Evolutionary conservation across 2,888 invertebrate genomes (phyloP), one percentile per base, ranked within the genome.

Genomic region (Phortica okadai): DNA sequence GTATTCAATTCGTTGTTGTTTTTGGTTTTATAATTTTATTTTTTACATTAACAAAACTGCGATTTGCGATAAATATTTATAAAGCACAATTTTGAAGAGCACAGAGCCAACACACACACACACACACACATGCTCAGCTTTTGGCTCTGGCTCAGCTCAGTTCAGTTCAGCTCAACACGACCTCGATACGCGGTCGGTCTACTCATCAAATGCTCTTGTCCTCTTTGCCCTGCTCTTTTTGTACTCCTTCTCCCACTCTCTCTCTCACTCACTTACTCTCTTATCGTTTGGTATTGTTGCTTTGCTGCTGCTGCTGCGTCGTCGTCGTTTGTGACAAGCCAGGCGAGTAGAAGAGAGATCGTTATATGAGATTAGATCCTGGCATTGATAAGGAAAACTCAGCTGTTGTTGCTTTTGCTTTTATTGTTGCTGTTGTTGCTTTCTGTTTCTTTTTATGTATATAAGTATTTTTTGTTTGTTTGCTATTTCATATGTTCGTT

Each of bases 301-400:
- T 33, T 33, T 33, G 33, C 45, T 25, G 59, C 21, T 33, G 33
- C 33, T 14, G 54, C 10, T 5, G 42, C 44, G 16, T 67, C 44
- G 16, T 42, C 44, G 25, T 62, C 62, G 62, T 6, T 21, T 62
- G 50, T 50, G 50, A 16, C 62, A 25, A 16, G 62, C 25, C 64
- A 59, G 33, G 56, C 54, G 70, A 72, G 45, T 69, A 45, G 16
- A 45, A 21, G 44, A n/a, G 16, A 70, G 70, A 72, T 72, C 70
- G 70, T 56, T 72, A 54, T 33, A 14, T 54, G 70, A 33, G 86
- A 86, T 86, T 83, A 86, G 86, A 86, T 86, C 87, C 85, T 86
- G 83, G 78, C 79, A 84, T 82, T 88, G 86, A 86, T 86, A 88
- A 86, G 16, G 42, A 33, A 33, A 25, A n/a, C 33, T 64, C 25